Evolutionary conservation across 2,113 vertebrate genomes (phyloP).

Genomic region (Cochlearius cochlearius): DNA sequence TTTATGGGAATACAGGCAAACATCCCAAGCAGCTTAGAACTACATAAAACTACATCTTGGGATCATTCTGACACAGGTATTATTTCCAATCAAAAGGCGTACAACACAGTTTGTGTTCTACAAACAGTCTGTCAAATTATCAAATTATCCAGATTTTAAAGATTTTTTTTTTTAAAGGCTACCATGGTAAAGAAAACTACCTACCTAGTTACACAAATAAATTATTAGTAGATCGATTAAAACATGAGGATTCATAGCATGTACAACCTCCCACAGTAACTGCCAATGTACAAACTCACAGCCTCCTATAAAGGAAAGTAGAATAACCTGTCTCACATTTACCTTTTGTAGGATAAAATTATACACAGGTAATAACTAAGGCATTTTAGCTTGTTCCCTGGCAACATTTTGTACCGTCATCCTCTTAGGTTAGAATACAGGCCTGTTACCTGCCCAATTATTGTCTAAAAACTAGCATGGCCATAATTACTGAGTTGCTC

Average conservation of each 20-base stretch:
- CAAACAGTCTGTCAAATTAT: neutral
- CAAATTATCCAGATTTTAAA: neutral
- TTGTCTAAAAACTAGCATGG: neutral
- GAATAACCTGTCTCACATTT: neutral
- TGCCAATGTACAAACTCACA: neutral
- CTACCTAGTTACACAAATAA: neutral
- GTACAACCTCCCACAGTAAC: neutral
- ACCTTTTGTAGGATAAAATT: neutral
- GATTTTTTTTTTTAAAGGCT: neutral
- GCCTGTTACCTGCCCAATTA: neutral
- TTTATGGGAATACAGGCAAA: neutral
- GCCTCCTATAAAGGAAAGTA: neutral
- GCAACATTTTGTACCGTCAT: neutral
- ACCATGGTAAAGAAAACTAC: neutral
- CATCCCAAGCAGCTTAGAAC: neutral
- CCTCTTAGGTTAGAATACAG: neutral
- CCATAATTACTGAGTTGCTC: fast-evolving
- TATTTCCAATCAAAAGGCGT: neutral
- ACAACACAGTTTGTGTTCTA: neutral
- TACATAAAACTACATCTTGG: neutral
- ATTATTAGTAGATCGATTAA: neutral
- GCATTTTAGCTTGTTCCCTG: neutral
- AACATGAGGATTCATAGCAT: neutral
- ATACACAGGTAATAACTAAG: neutral
- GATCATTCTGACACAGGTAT: neutral